Evolutionary conservation across 2,888 invertebrate genomes (phyloP), one percentile per base, ranked within the genome.

Genomic region (Eretmocerus hayati): DNA sequence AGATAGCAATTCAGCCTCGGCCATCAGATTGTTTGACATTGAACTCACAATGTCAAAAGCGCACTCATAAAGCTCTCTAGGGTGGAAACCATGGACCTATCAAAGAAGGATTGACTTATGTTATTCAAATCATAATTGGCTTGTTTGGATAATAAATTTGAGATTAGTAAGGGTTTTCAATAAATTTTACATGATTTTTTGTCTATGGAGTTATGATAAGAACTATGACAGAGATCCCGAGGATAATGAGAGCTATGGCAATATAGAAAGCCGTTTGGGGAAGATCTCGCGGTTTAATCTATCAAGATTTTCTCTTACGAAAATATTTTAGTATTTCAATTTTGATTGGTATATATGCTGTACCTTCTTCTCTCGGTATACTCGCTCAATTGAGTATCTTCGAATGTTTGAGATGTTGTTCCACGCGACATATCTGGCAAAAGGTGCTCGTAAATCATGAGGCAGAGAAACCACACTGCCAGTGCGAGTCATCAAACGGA

Each of bases 11-110:
- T 96, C 95, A 0, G 91, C 90, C 64, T 95, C 94, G 0, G 86
- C 79, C 72, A 91, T 79, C 23, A 87, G 74, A 58, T 83, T 81
- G 49, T 80, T 84, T 49, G 80, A 75, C 51, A 77, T 81, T 2
- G 90, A 83, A 4, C 87, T 85, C 23, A 95, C 85, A 51, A 96
- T 89, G 70, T 96, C 96, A 71, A 94, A 94, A 2, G 90, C 90
- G 71, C 92, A 92, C 70, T 94, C 93, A 48, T 85, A 83, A 16
- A 89, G 78, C 73, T 95, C 93, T 54, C 85, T 79, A 0, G 96
- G 96, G 72, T 92, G 90, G 58, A 87, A 85, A 1, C 90, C 89
- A 56, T 69, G 72, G 8, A 73, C 69, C 53, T 72, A 64, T n/a
- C n/a, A n/a, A n/a, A n/a, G n/a, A n/a, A n/a, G n/a, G n/a, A n/a